phyloP scores from a whole-genome alignment of 2,113 vertebrate genomes.

The Dipodomys stephensi region DNA sequence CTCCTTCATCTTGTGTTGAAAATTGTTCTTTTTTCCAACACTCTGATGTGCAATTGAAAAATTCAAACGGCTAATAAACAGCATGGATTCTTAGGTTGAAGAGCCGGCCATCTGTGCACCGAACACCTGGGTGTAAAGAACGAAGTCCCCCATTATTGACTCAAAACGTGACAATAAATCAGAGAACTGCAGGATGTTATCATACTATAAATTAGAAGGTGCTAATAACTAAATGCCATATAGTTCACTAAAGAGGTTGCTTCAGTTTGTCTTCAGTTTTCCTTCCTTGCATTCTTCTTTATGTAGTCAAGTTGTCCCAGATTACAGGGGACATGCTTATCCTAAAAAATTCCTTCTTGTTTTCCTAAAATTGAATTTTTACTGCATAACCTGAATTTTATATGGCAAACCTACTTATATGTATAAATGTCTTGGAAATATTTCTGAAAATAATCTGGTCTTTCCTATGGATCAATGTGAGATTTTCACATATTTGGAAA shows the following conservation, averaged over 20 bases:
- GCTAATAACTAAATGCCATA: constrained; percentile 3
- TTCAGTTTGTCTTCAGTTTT: not conserved
- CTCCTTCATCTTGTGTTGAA: constrained; percentile 49
- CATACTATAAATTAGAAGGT: not conserved
- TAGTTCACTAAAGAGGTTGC: not conserved
- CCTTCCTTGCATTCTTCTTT: not conserved
- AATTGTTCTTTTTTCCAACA: constrained; percentile 43
- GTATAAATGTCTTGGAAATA: not conserved
- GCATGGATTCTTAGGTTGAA: constrained; percentile 28
- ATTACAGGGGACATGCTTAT: not conserved
- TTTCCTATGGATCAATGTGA: constrained; percentile 15
- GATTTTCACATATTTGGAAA: constrained; percentile 2
- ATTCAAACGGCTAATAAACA: constrained; percentile 68
- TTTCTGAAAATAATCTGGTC: constrained; percentile 32
- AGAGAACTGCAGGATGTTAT: not conserved
- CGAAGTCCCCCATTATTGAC: constrained; percentile 4
- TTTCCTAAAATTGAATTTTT: constrained; percentile 42
- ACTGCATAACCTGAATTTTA: not conserved
- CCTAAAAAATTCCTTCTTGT: not conserved
- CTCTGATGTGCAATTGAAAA: constrained; percentile 29
- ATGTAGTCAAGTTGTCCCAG: not conserved
- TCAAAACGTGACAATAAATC: constrained; percentile 39
- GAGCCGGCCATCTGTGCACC: constrained; percentile 54
- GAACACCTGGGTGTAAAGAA: constrained; percentile 53
- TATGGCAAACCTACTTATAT: not conserved